A percentile compares a stretch with the other conserved stretches of the same genome.
Evolutionary conservation across 2,888 invertebrate species (phyloP).

Genomic region (Meteorus cinctellus): DNA sequence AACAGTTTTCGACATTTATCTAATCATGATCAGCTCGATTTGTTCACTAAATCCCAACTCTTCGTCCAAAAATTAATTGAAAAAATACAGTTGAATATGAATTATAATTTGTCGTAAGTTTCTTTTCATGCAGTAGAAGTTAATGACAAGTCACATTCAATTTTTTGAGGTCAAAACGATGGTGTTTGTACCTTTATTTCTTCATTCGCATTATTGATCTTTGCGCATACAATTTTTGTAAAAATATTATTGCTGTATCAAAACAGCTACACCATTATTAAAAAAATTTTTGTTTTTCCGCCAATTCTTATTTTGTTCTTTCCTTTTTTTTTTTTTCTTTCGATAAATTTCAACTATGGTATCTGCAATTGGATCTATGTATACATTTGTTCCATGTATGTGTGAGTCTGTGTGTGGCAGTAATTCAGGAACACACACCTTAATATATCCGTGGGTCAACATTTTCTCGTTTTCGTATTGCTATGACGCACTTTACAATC

Average conservation of each 20-base stretch:
- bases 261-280: constrained; percentile 59
- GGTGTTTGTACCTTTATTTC: constrained; percentile 29
- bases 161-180: constrained; percentile 13
- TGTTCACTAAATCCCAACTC: background rate
- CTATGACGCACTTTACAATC: background rate
- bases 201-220: constrained; percentile 58
- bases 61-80: background rate
- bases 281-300: constrained; percentile 53
- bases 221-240: constrained; percentile 69
- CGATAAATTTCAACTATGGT: constrained; percentile 44
- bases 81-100: background rate
- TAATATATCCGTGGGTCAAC: constrained; percentile 37
- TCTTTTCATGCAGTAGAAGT: background rate
- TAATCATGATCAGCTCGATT: background rate
- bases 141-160: background rate
- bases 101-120: background rate
- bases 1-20: background rate
- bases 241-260: constrained; percentile 71
- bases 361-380: constrained; percentile 47
- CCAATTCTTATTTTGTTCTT: constrained; percentile 56
- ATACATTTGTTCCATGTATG: constrained; percentile 47
- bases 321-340: constrained; percentile 51
- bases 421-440: constrained; percentile 50
- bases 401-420: constrained; percentile 51
- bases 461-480: background rate